Evolutionary conservation across 2,888 invertebrate species (phyloP).

Genomic region (Drosophila nr. medialis): DNA sequence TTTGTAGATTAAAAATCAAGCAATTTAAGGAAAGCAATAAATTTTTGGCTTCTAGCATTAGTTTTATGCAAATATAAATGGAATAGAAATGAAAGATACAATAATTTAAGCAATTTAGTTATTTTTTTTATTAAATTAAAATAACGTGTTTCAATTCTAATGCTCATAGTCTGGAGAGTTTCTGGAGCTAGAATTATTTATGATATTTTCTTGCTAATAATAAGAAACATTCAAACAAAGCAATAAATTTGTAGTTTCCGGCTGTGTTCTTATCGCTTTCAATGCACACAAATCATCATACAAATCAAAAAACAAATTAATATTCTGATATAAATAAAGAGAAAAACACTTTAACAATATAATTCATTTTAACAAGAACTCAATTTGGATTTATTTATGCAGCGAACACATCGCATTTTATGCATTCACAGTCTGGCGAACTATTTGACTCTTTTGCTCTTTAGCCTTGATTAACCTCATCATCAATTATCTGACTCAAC

Average conservation of each 20-base stretch:
- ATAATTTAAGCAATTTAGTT: background rate
- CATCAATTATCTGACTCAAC: conserved; percentile 1
- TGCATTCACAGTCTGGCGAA: background rate
- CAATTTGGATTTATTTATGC: conserved; percentile 1
- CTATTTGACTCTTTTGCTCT: background rate
- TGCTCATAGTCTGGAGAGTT: background rate
- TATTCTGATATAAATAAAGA: background rate
- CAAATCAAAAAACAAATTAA: background rate
- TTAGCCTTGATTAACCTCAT: conserved; percentile 7
- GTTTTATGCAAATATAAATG: background rate
- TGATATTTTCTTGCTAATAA: background rate
- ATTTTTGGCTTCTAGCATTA: background rate
- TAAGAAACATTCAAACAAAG: background rate
- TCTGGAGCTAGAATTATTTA: background rate
- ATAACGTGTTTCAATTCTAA: background rate
- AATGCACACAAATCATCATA: background rate
- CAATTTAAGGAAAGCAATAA: background rate
- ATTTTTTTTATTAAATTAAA: background rate
- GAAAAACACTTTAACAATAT: background rate
- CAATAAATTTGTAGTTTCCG: background rate
- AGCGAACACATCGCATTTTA: background rate
- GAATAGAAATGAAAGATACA: background rate
- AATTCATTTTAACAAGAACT: background rate
- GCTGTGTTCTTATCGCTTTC: background rate
- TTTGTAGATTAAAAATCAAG: background rate